A percentile compares a stretch with the other conserved stretches of the same genome.
Evolutionary conservation across 2,888 invertebrate genomes (phyloP).

Genomic region (Macrosoma leucophasiata): DNA sequence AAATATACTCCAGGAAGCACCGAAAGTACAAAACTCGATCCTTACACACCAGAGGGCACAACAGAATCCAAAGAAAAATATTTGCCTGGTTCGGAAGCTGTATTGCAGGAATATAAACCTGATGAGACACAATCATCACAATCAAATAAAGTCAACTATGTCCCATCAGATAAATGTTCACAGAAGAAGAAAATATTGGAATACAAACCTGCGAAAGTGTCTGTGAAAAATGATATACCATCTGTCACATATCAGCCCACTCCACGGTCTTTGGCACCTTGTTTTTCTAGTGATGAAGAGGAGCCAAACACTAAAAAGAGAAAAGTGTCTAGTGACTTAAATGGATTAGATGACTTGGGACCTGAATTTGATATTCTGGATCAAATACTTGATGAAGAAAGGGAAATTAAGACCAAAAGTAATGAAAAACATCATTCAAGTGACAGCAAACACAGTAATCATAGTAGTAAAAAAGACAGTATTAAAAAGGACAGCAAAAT

Average conservation of each 20-base stretch:
- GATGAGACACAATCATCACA: constrained; percentile 37
- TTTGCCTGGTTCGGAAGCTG: constrained; percentile 54
- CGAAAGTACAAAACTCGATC: constrained; percentile 49
- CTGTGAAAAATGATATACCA: constrained; percentile 38
- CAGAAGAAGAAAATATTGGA: constrained; percentile 61
- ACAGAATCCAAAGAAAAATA: constrained; percentile 55
- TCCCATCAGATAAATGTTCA: constrained; percentile 59
- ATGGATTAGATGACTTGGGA: constrained; percentile 64
- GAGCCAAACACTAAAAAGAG: constrained; percentile 56
- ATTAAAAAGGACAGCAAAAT: constrained; percentile 29
- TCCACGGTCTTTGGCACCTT: constrained; percentile 58
- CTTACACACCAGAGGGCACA: constrained; percentile 57
- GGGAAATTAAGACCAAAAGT: constrained; percentile 29
- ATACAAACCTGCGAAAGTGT: constrained; percentile 60
- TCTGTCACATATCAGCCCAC: constrained; percentile 64
- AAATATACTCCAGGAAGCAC: constrained; percentile 58
- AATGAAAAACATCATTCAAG: constrained; percentile 25
- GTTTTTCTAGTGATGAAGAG: constrained; percentile 71
- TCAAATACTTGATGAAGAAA: constrained; percentile 69
- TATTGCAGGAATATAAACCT: constrained; percentile 56
- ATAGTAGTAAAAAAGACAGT: constrained; percentile 24
- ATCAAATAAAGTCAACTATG: constrained; percentile 49
- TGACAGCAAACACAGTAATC: constrained; percentile 20
- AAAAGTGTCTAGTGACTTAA: constrained; percentile 54
- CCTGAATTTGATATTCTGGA: constrained; percentile 70